These are phyloP conservation scores for Plotosus lineatus DNA, from an alignment of 2,113 vertebrate species.

Conservation along the genomic window DNA sequence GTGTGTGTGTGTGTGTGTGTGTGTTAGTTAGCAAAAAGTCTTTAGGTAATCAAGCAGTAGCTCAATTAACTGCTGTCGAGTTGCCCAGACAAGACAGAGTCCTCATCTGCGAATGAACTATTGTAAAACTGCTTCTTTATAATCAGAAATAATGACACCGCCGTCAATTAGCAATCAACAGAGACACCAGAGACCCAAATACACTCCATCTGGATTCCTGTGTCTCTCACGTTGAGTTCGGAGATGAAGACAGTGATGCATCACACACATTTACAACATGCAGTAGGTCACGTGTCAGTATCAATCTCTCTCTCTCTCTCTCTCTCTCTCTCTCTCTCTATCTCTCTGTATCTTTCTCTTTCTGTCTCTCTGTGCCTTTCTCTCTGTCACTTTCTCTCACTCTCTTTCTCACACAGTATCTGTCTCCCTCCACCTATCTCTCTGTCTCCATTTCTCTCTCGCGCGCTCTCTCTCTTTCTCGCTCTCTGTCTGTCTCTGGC, in stretches of 20 bases:
- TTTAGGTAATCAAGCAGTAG: constrained; percentile 26
- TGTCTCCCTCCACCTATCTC: too few relatives aligned
- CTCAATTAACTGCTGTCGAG: constrained; percentile 22
- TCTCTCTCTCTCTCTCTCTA: background rate
- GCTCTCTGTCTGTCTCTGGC: too few relatives aligned
- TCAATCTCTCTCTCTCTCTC: background rate
- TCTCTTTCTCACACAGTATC: background rate
- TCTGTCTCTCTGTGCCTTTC: background rate
- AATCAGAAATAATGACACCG: constrained; percentile 15
- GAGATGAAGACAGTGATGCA: constrained; percentile 11
- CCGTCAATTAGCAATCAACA: constrained; percentile 1
- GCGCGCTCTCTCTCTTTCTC: background rate
- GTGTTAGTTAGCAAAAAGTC: background rate
- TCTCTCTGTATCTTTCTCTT: background rate
- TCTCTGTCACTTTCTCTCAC: background rate
- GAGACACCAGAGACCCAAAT: background rate
- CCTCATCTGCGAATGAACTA: background rate
- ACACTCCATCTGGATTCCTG: background rate
- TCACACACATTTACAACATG: background rate
- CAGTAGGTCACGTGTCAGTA: background rate
- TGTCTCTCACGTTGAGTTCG: background rate
- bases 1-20: constrained; percentile 14
- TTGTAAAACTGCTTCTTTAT: background rate
- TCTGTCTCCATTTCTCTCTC: background rate
- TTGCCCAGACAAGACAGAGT: background rate